Conservation (phyloP, 2,113 vertebrate species). For the Thymallus thymallus region DNA sequence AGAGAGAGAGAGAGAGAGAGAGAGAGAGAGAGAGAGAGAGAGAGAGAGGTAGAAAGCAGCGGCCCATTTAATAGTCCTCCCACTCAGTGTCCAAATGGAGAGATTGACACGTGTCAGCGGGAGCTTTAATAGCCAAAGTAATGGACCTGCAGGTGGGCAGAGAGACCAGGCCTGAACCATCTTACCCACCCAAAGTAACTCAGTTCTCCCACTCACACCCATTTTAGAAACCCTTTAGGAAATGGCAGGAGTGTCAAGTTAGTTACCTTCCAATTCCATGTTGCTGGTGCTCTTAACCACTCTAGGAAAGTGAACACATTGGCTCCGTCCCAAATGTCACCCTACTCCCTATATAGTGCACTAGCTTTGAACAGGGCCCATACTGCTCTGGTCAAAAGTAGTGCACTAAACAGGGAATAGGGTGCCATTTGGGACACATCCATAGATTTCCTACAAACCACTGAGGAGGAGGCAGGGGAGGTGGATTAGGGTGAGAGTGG, state of each 20-base stretch:
- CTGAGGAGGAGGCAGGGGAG: slow-evolving; percentile 32
- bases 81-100: slow-evolving; percentile 58
- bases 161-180: slow-evolving; percentile 22
- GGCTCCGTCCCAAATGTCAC: too few relatives aligned
- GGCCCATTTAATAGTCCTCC: slow-evolving; percentile 55
- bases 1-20: not conserved
- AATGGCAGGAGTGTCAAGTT: slow-evolving; percentile 17
- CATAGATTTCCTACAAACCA: slow-evolving; percentile 29
- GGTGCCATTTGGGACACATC: too few relatives aligned
- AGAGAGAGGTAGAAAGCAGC: slow-evolving; percentile 25
- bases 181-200: slow-evolving; percentile 55
- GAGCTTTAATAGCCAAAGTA: slow-evolving; percentile 57
- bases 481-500: slow-evolving; percentile 42
- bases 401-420: slow-evolving; percentile 13
- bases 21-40: slow-evolving; percentile 11
- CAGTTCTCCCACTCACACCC: slow-evolving; percentile 41
- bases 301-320: not conserved
- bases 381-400: slow-evolving; percentile 5
- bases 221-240: slow-evolving; percentile 50
- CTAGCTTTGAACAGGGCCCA: too few relatives aligned
- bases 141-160: slow-evolving; percentile 53
- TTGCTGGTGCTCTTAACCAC: not conserved
- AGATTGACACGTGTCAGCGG: slow-evolving; percentile 63
- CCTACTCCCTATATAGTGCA: too few relatives aligned
- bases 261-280: slow-evolving; percentile 6